These are phyloP conservation scores for Caretta caretta DNA, from an alignment of 2,113 vertebrate genomes.

Conservation along the genomic window DNA sequence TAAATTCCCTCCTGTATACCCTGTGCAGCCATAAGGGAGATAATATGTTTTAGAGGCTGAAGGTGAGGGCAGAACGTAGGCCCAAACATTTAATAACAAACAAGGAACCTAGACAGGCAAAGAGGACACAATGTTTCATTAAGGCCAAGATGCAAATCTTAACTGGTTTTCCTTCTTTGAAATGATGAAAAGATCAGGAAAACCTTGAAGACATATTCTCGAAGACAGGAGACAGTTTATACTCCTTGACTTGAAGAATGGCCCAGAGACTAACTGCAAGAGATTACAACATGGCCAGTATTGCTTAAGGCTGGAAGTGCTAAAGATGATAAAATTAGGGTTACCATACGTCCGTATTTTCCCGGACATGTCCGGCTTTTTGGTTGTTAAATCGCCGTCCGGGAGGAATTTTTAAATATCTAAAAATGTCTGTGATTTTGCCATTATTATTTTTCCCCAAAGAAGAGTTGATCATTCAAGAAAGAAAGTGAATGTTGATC, in stretches of 20 bases:
- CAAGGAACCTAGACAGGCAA: not conserved
- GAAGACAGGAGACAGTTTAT: rapidly evolving
- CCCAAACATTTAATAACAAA: not conserved
- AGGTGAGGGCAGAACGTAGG: not conserved
- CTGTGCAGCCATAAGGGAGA: not conserved
- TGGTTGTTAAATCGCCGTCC: too few relatives aligned
- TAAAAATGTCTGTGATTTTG: too few relatives aligned
- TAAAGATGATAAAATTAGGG: not conserved
- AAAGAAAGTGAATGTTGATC: too few relatives aligned
- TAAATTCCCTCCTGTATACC: not conserved
- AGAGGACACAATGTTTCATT: not conserved
- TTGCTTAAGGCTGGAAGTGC: not conserved
- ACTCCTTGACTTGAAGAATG: not conserved
- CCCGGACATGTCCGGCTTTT: too few relatives aligned
- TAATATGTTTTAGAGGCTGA: not conserved
- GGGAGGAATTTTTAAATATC: too few relatives aligned
- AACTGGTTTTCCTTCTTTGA: not conserved
- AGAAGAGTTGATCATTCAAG: too few relatives aligned
- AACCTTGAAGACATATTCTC: not conserved
- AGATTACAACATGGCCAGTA: not conserved
- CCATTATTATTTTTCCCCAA: too few relatives aligned
- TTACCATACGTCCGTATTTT: too few relatives aligned
- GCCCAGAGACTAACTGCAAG: not conserved
- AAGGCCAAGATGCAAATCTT: not conserved
- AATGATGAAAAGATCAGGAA: not conserved